Conservation (phyloP, 2,113 vertebrate species). For the Muntiacus muntjak region DNA sequence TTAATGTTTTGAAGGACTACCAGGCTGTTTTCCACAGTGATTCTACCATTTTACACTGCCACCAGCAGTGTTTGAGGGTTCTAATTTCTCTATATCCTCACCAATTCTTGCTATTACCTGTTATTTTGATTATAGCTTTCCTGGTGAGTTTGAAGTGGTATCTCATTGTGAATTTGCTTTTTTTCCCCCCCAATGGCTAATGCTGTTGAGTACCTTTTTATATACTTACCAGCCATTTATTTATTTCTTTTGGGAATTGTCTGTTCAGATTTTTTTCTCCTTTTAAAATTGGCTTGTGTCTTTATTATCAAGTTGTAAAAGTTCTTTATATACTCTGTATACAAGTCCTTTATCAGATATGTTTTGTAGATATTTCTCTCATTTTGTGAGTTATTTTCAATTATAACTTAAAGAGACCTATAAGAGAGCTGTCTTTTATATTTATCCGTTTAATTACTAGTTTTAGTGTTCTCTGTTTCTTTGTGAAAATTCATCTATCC, state of each 20-base stretch:
- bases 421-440: background rate
- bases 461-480: background rate
- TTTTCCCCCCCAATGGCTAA: accelerated
- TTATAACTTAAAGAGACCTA: background rate
- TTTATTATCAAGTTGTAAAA: background rate
- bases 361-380: background rate
- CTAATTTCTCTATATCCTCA: background rate
- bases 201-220: background rate
- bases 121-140: background rate
- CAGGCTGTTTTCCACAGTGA: background rate
- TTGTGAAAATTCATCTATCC: background rate
- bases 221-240: background rate
- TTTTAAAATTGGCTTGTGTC: background rate
- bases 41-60: background rate
- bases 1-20: background rate
- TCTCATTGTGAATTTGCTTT: background rate
- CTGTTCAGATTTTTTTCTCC: background rate
- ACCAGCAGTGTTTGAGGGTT: background rate
- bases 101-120: background rate
- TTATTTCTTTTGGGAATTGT: background rate
- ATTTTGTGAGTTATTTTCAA: background rate
- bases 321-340: background rate
- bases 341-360: background rate
- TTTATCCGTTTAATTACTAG: background rate
- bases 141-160: background rate